Base-by-base conservation (phyloP, 2,888 invertebrate genomes). In the Cosmopolites sordidus region DNA sequence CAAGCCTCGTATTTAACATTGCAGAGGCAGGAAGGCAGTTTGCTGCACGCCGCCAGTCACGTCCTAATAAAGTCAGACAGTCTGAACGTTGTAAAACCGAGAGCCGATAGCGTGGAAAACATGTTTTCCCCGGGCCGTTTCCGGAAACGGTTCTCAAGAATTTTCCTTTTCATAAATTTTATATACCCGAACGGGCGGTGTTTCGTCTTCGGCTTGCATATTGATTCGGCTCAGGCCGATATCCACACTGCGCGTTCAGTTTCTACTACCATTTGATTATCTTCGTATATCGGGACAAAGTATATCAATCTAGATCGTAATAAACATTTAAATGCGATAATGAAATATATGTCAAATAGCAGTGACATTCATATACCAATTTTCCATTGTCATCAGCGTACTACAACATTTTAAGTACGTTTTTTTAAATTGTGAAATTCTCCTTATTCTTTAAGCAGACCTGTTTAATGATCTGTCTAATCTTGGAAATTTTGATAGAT, bases 141-240 rank as follows among this genome's bases (percentile, higher is more conserved):
- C 45, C 46, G 43, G 47, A 56, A 56, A 41, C 51, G 48, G 46
- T 56, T 53, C 50, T 42, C 15, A 51, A 47, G 56, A 60, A 59
- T 58, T 59, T 60, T 62, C 58, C 56, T 60, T 60, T 62, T 59
- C 62, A 62, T 62, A 60, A 62, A 62, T 62, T 60, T 62, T 62
- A 59, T 59, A 62, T 60, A 51, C 52, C 51, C 43, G 54, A 52
- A 29, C 44, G 17, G 45, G 53, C 33, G n/a, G 12, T 11, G 33
- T 12, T 12, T 33, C 33, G 43, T 43, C 39, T 53, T 55, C 51
- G 50, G 50, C 48, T 45, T 57, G 55, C 48, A 57, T 55, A 55
- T 56, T 57, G 57, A 57, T 57, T 57, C 48, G 48, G 22, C 22
- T 37, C 14, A 14, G 4, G 12, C 14, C 14, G 4, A 37, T 12